Evolutionary conservation across 2,888 invertebrate species (phyloP).

Genomic region (Phragmatobia fuliginosa): DNA sequence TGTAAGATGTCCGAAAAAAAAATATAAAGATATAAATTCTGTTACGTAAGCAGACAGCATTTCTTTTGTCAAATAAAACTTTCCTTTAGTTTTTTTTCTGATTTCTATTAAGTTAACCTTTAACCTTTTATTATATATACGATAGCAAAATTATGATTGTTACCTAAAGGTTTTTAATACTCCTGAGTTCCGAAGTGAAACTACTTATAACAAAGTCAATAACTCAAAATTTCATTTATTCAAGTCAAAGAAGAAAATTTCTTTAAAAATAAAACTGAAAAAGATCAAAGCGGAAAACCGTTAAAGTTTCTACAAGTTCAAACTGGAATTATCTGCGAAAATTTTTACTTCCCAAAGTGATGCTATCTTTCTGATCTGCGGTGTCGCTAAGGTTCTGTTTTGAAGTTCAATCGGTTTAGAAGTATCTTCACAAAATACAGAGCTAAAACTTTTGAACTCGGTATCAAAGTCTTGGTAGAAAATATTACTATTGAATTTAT

Average conservation of each 20-base stretch:
- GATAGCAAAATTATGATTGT: background rate
- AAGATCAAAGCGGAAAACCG: background rate
- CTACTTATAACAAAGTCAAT: background rate
- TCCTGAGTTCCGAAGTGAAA: background rate
- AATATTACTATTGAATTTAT: background rate
- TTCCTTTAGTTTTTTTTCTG: no score
- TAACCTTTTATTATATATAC: background rate
- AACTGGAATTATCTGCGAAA: constrained; percentile 10
- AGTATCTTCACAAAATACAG: background rate
- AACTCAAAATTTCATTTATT: background rate
- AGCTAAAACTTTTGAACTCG: constrained; percentile 6
- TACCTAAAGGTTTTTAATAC: background rate
- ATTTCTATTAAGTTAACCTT: no score
- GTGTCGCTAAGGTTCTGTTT: background rate
- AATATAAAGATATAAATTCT: no score
- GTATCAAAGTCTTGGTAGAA: background rate
- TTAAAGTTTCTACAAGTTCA: background rate
- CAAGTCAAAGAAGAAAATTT: background rate
- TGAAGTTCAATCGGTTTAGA: constrained; percentile 10
- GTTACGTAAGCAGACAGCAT: no score
- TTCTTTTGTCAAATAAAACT: no score
- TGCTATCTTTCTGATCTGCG: constrained; percentile 6
- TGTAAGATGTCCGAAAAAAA: no score
- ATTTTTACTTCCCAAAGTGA: constrained; percentile 8
- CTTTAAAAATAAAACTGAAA: background rate